These are phyloP conservation scores for Cryptomyrus ogoouensis DNA, from an alignment of 2,113 vertebrate species.

Conservation along the genomic window DNA sequence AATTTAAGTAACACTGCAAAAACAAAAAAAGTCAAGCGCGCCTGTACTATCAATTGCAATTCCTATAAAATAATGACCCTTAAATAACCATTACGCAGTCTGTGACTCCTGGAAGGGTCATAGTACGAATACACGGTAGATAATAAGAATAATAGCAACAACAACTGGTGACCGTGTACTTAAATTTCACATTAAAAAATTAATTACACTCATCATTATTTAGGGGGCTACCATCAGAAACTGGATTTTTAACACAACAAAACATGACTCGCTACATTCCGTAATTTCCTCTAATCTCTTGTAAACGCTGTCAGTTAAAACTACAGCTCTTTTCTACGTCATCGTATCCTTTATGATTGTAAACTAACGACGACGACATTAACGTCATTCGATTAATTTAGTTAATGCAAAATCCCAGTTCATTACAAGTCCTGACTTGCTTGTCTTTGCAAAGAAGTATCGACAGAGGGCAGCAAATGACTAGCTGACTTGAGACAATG, in stretches of 20 bases:
- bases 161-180: not conserved
- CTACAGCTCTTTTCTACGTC: not conserved
- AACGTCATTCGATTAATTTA: not conserved
- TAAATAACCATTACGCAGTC: not conserved
- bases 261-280: not conserved
- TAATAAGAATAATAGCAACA: not conserved
- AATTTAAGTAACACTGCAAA: not conserved
- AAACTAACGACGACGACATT: not conserved
- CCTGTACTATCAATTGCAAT: not conserved
- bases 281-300: not conserved
- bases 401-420: not conserved
- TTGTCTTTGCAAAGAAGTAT: not conserved
- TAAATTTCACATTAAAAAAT: not conserved
- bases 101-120: not conserved
- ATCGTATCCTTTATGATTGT: not conserved
- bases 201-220: not conserved
- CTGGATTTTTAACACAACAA: not conserved
- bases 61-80: not conserved
- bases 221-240: not conserved
- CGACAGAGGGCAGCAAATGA: slow-evolving; percentile 53
- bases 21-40: not conserved
- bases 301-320: not conserved
- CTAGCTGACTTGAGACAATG: not conserved
- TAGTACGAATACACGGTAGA: not conserved
- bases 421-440: not conserved